Evolutionary conservation across 37 sponge, comb jelly and placozoan species (phyloP), one percentile per base, ranked within the genome.

Genomic region (Agelas oroides): DNA sequence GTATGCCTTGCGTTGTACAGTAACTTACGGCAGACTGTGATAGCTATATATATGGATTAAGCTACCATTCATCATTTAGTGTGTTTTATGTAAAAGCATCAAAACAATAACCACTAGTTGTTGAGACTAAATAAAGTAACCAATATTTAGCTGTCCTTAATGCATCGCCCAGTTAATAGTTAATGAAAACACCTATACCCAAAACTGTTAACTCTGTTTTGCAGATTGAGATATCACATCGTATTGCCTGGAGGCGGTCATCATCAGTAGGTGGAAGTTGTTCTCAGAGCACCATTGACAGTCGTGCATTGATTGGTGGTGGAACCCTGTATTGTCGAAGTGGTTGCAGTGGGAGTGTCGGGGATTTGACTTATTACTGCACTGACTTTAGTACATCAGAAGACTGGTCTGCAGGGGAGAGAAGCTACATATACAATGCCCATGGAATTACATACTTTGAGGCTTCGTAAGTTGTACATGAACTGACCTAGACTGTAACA

Each of bases 391-490:
- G 77, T 65, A 59, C 24, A n/a, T 5, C 15, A 66, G 85, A 84
- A 59, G 85, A 84, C 68, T 84, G 85, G 85, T 53, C 66, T 5
- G 41, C 69, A 30, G 85, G 85, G 28, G 76, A 76, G 36, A 67
- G 77, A 27, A 75, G 59, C 0, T 65, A 76, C 52, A 40, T 24
- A 0, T 21, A 34, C 27, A 75, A 30, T 32, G 40, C 33, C 37
- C 53, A 5, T 53, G 30, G 60, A 46, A 8, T 61, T 0, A 15
- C 82, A 36, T 21, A 12, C 52, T 83, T 83, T 83, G 73, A 72
- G 60, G 83, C 83, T 18, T 62, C 83, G 83, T 83, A 39, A 83
- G 83, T 83, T n/a, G n/a, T n/a, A n/a, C n/a, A n/a, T n/a, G n/a
- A n/a, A n/a, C n/a, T n/a, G n/a, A n/a, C n/a, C n/a, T n/a, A n/a